Evolutionary conservation across 2,888 invertebrate genomes (phyloP).

Genomic region (Scaptodrosophila latifasciaeformis): DNA sequence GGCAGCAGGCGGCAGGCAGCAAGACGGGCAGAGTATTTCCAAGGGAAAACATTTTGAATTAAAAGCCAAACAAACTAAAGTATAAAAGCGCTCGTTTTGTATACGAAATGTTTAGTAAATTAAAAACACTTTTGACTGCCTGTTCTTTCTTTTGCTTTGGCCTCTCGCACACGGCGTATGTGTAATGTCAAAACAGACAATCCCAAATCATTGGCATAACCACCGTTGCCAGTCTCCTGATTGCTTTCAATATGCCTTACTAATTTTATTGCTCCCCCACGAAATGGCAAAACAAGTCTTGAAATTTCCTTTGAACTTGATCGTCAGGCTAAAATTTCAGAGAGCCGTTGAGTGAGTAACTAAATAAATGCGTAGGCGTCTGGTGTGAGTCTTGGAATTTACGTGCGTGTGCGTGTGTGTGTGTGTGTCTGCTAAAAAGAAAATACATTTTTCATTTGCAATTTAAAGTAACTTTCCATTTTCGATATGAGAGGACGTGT

Average conservation of each 20-base stretch:
- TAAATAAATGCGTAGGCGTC: too few relatives aligned
- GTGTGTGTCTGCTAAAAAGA: conserved; percentile 9
- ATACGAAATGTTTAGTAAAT: not conserved
- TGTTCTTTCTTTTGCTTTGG: too few relatives aligned
- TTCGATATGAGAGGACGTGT: too few relatives aligned
- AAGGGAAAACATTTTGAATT: too few relatives aligned
- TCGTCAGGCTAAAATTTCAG: not conserved
- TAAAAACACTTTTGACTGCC: too few relatives aligned
- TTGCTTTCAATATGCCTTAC: conserved; percentile 43
- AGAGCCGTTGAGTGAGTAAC: too few relatives aligned
- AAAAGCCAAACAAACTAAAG: conserved; percentile 14
- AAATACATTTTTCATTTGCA: conserved; percentile 43
- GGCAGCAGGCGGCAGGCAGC: too few relatives aligned
- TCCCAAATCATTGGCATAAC: too few relatives aligned
- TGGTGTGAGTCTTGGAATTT: too few relatives aligned
- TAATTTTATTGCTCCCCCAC: conserved; percentile 38
- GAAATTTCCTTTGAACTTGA: conserved; percentile 38
- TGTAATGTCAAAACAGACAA: conserved; percentile 35
- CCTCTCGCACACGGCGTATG: conserved; percentile 39
- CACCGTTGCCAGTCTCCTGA: conserved; percentile 30
- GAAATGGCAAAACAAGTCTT: conserved; percentile 30
- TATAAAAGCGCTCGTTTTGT: not conserved
- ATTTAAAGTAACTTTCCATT: conserved; percentile 39
- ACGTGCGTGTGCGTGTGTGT: too few relatives aligned
- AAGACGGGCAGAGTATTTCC: too few relatives aligned